Base-by-base conservation (phyloP, 2,113 vertebrate genomes). In the Oxygymnocypris stewartii region DNA sequence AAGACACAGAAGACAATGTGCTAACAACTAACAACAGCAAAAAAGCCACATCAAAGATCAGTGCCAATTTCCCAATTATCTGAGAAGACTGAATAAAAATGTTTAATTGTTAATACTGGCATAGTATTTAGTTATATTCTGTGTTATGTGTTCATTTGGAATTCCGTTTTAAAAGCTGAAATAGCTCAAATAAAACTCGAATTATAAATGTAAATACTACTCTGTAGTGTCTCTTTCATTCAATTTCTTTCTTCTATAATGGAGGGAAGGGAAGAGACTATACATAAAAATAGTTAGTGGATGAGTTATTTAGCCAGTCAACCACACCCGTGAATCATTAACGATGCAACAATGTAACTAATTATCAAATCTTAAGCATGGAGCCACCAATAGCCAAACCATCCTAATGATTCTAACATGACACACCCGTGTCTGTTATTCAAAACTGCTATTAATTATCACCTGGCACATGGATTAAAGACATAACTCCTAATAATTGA, bases 291-390 rank as follows among this genome's bases (percentile, higher is more conserved):
- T 13, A 61, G 18, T 59, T 3, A 14, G 54, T 65, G 14, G 7
- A 16, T 28, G 40, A 65, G 40, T 63, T 59, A 79, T 40, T 81
- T 47, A 44, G n/a, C 9, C 4, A 18, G 23, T 81, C 12, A 11
- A 11, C 59, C 79, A 47, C 79, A 81, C 79, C 79, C 79, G 47
- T 65, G 14, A 65, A 37, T 81, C 37, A 47, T 13, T 28, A 47
- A 81, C 44, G 28, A 5, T 59, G 12, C 23, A 40, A 78, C 76
- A 78, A n/a, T 79, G 11, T 51, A 44, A 47, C 59, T 47, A 81
- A 47, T 81, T 6, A 65, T 25, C n/a, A 11, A 61, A 25, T 63
- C 6, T 47, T 47, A 23, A 57, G 6, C 18, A 37, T 4, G 12
- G 76, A 57, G 54, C 8, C 40, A 28, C 40, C n/a, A 65, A 81